Conservation (phyloP, 1,140 invertebrate species). For the Penaeus indicus region DNA sequence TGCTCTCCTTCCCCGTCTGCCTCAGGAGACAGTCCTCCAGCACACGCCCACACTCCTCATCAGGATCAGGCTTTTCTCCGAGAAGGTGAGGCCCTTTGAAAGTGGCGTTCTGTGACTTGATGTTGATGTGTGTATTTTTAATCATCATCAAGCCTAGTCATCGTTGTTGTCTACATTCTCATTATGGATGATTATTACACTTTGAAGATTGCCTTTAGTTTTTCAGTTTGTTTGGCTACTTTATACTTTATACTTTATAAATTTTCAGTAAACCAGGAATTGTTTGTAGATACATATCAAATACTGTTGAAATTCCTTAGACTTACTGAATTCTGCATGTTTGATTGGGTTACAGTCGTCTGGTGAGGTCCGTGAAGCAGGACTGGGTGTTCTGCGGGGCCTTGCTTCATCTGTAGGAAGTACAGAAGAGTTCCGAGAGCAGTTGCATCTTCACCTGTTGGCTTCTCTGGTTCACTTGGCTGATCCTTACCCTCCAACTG, state of each 20-base stretch:
- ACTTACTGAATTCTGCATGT: neutral
- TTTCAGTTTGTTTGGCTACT: too few relatives aligned
- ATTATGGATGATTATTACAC: too few relatives aligned
- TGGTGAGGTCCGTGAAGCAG: constrained; percentile 64
- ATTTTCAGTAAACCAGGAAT: too few relatives aligned
- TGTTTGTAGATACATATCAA: too few relatives aligned
- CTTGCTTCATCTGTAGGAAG: constrained; percentile 51
- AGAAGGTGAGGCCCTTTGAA: constrained; percentile 49
- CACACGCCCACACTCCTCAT: constrained; percentile 65
- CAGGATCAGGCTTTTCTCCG: constrained; percentile 61
- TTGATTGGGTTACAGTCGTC: constrained; percentile 23
- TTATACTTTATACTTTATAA: too few relatives aligned
- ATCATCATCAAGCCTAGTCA: too few relatives aligned
- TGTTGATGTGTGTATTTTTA: neutral
- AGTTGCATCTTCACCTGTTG: constrained; percentile 61
- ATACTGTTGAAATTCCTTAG: neutral
- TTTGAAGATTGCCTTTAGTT: too few relatives aligned
- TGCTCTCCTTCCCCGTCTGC: constrained; percentile 59
- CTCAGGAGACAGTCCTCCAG: constrained; percentile 57
- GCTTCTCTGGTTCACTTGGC: constrained; percentile 58
- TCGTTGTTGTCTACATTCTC: neutral
- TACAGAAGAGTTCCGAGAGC: constrained; percentile 64
- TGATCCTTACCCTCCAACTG: constrained; percentile 63
- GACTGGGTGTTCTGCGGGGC: constrained; percentile 59
- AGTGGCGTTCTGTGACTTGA: neutral